phyloP scores from a whole-genome alignment of 1,140 invertebrate species.

The Solenopsis fugax region DNA sequence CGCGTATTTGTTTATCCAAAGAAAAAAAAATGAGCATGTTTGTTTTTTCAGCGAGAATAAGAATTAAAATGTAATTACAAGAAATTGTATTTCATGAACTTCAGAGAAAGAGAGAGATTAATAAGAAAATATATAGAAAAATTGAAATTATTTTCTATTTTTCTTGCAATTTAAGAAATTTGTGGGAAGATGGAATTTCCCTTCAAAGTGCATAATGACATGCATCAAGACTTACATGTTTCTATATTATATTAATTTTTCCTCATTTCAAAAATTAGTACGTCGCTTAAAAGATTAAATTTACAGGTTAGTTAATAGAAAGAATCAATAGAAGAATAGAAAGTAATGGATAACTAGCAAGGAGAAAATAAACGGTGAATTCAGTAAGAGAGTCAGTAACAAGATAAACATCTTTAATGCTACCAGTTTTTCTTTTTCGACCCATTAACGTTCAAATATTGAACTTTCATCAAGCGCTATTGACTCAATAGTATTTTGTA shows the following conservation, averaged over 20 bases:
- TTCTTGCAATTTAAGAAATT: neutral
- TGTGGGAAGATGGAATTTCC: neutral
- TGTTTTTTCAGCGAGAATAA: neutral
- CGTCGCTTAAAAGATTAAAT: neutral
- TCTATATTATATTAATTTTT: neutral
- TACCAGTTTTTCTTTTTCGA: too few species aligned
- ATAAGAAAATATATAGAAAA: neutral
- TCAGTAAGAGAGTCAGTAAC: neutral
- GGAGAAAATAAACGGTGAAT: neutral
- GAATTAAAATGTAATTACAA: neutral
- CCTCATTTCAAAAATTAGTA: neutral
- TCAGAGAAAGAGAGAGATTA: neutral
- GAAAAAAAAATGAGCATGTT: neutral
- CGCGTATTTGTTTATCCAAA: neutral
- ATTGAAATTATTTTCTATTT: neutral
- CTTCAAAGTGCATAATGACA: neutral
- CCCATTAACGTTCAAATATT: too few species aligned
- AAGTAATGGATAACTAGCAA: neutral
- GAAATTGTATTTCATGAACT: neutral
- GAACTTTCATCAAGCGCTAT: too few species aligned
- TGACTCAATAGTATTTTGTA: too few species aligned
- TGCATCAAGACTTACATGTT: neutral
- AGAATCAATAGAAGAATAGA: neutral
- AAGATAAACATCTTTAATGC: neutral
- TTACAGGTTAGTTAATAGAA: neutral